Conservation (phyloP, 2,113 vertebrate species). For the Lepisosteus oculatus region DNA sequence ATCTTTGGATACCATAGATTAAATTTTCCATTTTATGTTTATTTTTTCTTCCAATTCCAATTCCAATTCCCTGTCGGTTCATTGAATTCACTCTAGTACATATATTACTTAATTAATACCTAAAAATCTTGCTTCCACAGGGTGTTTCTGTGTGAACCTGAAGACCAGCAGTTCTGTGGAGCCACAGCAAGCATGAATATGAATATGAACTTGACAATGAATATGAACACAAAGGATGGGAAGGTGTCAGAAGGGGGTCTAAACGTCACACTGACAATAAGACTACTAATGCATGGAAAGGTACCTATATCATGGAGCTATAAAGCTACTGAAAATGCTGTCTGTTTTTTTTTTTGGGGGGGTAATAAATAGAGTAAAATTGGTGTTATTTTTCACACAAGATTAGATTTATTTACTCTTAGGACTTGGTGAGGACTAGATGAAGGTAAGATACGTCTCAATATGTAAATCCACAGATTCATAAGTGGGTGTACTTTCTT, state of each 20-base stretch:
- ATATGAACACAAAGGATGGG: constrained; percentile 61
- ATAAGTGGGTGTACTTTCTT: no score
- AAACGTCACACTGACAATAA: constrained; percentile 82
- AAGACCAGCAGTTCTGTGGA: constrained; percentile 45
- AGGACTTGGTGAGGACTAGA: no score
- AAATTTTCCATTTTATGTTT: constrained; percentile 18
- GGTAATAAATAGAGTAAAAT: no score
- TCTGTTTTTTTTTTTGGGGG: no score
- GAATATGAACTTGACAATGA: constrained; percentile 57
- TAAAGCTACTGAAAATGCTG: no score
- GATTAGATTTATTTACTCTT: no score
- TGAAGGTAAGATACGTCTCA: no score
- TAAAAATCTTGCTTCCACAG: constrained; percentile 46
- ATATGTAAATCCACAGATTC: no score
- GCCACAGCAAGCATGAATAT: constrained; percentile 51
- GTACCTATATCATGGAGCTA: constrained; percentile 49
- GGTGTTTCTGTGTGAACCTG: constrained; percentile 56
- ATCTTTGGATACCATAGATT: no score
- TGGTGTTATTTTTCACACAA: no score
- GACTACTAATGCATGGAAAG: constrained; percentile 90
- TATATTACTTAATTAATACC: no score
- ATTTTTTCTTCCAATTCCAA: neutral
- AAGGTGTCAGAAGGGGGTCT: constrained; percentile 76
- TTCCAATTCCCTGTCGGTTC: neutral
- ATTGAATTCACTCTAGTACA: no score